These are phyloP conservation scores for Dendrocincla fuliginosa DNA, from an alignment of 2,797 vertebrate species.

Conservation along the genomic window DNA sequence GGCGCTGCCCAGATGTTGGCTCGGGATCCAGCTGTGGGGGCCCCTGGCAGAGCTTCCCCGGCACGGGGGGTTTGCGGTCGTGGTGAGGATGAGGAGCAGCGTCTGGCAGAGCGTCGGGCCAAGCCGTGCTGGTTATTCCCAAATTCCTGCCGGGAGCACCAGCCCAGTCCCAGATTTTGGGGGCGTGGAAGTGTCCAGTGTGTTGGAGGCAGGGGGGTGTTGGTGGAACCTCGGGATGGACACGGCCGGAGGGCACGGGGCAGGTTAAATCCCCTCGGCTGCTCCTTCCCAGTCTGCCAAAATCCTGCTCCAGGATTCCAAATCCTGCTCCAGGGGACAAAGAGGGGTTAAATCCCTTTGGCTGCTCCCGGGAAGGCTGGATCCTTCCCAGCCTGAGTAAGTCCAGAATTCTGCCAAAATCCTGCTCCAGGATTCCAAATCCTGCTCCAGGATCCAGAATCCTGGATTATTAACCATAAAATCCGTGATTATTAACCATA, in stretches of 20 bases:
- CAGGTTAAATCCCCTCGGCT: not conserved
- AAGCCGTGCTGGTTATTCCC: not conserved
- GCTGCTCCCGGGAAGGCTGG: not conserved
- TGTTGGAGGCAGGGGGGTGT: fast-evolving
- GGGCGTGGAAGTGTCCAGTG: fast-evolving
- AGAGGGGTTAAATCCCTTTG: not conserved
- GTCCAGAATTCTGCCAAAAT: not conserved
- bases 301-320: not conserved
- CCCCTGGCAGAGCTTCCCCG: too few relatives aligned
- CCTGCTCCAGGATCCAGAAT: not conserved
- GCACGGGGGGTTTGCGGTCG: not conserved
- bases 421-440: not conserved
- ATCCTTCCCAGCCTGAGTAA: not conserved
- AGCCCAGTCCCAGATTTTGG: fast-evolving
- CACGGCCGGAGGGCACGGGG: not conserved
- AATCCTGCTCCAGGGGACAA: not conserved
- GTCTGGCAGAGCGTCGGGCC: not conserved
- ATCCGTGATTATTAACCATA: not conserved
- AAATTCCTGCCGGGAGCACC: not conserved
- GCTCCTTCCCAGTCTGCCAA: not conserved
- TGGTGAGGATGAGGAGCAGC: not conserved
- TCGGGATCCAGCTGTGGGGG: not conserved
- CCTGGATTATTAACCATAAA: not conserved
- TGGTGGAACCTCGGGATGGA: not conserved
- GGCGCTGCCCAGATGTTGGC: not conserved